A percentile compares a stretch with the other conserved stretches of the same genome.
Conservation (phyloP, 1,140 invertebrate genomes). For the Brachionus sp. region DNA sequence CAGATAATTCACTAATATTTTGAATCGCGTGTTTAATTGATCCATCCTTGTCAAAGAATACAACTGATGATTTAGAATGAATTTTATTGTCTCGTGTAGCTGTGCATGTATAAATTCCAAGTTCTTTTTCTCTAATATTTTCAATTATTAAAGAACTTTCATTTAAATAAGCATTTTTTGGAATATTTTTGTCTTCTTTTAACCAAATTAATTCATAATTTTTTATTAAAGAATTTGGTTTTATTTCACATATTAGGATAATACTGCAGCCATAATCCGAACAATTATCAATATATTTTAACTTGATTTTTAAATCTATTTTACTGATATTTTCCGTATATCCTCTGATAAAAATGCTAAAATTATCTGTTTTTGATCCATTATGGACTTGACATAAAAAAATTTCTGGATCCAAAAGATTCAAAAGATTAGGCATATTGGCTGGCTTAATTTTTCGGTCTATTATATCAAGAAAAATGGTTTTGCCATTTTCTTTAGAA, state of each 20-base stretch:
- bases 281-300: neutral
- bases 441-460: neutral
- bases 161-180: neutral
- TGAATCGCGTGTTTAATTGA: neutral
- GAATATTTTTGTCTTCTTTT: neutral
- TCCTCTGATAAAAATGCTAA: too few relatives aligned
- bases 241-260: neutral
- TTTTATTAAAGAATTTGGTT: neutral
- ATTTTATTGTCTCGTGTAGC: neutral
- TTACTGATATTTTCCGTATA: too few relatives aligned
- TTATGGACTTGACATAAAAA: too few relatives aligned
- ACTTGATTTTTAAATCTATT: neutral
- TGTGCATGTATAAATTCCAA: neutral
- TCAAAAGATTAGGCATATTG: neutral
- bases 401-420: too few relatives aligned
- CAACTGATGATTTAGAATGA: neutral
- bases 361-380: too few relatives aligned
- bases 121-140: neutral
- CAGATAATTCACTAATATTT: neutral
- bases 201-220: neutral
- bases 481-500: neutral
- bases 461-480: neutral
- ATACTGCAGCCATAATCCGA: neutral
- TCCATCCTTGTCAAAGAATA: conserved; percentile 3
- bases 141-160: neutral